A percentile compares a stretch with the other conserved stretches of the same genome.
These are phyloP conservation scores for Tyrophagus putrescentiae DNA, from an alignment of 1,140 invertebrate species.

Conservation along the genomic window DNA sequence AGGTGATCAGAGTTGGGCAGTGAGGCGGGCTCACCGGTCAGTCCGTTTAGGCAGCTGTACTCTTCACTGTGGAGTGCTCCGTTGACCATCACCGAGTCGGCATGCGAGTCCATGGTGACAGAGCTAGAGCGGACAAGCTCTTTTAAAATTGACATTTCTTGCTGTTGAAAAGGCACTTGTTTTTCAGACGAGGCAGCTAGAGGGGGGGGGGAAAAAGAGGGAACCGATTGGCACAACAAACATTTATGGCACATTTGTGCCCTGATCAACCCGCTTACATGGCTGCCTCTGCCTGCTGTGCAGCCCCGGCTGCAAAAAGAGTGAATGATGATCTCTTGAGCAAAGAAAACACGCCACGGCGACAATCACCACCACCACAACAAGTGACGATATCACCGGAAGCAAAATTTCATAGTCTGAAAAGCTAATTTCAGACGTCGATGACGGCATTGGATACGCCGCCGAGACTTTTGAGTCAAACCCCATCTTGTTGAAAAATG, in stretches of 20 bases:
- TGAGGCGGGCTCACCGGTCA: not conserved
- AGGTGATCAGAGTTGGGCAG: not conserved
- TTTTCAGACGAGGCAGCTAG: constrained; percentile 9
- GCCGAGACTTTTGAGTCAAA: constrained; percentile 4
- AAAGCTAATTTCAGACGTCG: not conserved
- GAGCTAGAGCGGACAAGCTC: constrained; percentile 5
- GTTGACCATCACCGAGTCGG: constrained; percentile 6
- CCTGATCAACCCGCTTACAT: constrained; percentile 5
- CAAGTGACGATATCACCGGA: constrained; percentile 5
- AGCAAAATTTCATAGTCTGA: constrained; percentile 14
- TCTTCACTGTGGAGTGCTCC: constrained; percentile 3
- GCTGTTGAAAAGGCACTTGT: constrained; percentile 18
- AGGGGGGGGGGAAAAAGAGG: not conserved
- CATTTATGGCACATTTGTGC: not conserved
- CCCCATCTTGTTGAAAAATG: constrained; percentile 16
- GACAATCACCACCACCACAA: constrained; percentile 12
- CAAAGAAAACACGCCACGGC: constrained; percentile 15
- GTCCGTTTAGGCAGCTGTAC: not conserved
- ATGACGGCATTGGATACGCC: constrained; percentile 16
- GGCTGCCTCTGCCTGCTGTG: not conserved
- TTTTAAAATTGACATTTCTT: constrained; percentile 17
- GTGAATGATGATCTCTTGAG: constrained; percentile 18
- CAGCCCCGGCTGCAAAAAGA: constrained; percentile 1
- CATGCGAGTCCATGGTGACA: constrained; percentile 6
- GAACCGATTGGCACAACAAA: too few relatives aligned